A percentile compares a stretch with the other conserved stretches of the same genome.
Evolutionary conservation across 1,140 invertebrate genomes (phyloP).

Genomic region (Eueides isabella): DNA sequence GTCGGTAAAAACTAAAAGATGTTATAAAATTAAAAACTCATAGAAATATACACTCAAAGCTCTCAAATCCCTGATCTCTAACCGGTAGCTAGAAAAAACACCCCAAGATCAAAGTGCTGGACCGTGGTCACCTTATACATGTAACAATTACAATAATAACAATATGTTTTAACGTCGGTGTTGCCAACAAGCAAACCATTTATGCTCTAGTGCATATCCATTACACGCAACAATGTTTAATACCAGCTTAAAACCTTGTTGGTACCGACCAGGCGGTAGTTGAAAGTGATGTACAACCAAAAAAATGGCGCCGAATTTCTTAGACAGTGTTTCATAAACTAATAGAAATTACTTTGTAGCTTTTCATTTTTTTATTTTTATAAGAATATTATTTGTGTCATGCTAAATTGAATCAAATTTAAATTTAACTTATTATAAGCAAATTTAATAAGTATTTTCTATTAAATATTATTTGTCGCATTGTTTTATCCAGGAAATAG

Average conservation of each 20-base stretch:
- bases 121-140: slow-evolving; percentile 34
- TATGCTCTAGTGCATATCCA: slow-evolving; percentile 74
- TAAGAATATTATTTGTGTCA: too few species aligned
- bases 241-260: slow-evolving; percentile 53
- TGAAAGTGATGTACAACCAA: slow-evolving; percentile 44
- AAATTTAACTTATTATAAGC: too few species aligned
- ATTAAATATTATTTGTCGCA: too few species aligned
- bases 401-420: too few species aligned
- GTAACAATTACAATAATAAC: slow-evolving; percentile 35
- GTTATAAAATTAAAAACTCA: not conserved
- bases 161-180: slow-evolving; percentile 43
- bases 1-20: not conserved
- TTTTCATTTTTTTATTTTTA: not conserved
- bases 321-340: not conserved
- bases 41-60: not conserved
- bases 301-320: slow-evolving; percentile 45
- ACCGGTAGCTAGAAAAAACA: slow-evolving; percentile 13
- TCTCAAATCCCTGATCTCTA: not conserved
- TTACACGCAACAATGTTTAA: slow-evolving; percentile 70
- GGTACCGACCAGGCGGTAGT: slow-evolving; percentile 39
- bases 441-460: too few species aligned
- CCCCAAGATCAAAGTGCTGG: slow-evolving; percentile 31
- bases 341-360: not conserved
- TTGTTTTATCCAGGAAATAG: too few species aligned
- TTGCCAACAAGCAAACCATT: slow-evolving; percentile 58